phyloP scores from a whole-genome alignment of 2,797 vertebrate species.

The Amblyopsis hoosieri region DNA sequence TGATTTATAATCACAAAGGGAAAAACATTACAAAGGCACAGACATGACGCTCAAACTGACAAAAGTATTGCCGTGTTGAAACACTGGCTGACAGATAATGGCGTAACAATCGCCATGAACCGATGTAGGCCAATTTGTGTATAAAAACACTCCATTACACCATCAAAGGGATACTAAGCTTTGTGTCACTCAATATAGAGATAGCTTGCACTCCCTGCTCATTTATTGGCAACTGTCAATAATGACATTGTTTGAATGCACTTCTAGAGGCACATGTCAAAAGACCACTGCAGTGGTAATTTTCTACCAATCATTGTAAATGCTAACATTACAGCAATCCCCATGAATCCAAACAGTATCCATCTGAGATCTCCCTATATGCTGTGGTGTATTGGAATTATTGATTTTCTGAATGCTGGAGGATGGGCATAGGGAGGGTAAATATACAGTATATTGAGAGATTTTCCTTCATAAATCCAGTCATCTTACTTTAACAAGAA shows the following conservation, averaged over 20 bases:
- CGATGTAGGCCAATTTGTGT: too few relatives aligned
- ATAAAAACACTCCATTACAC: too few relatives aligned
- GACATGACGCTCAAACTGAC: too few relatives aligned
- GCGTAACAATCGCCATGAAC: too few relatives aligned
- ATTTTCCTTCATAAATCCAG: constrained; percentile 14
- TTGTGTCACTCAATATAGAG: too few relatives aligned
- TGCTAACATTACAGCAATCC: constrained; percentile 3
- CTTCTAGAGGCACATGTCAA: background rate
- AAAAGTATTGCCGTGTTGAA: too few relatives aligned
- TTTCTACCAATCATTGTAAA: constrained; percentile 30
- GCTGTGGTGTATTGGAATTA: constrained; percentile 33
- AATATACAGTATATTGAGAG: constrained; percentile 33
- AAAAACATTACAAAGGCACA: too few relatives aligned
- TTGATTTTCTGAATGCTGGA: constrained; percentile 39
- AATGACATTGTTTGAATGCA: background rate
- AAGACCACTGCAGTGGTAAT: constrained; percentile 8
- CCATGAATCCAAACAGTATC: constrained; percentile 29
- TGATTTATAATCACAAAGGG: too few relatives aligned
- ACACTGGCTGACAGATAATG: too few relatives aligned
- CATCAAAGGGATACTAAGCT: too few relatives aligned
- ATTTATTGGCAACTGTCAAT: too few relatives aligned
- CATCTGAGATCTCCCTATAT: constrained; percentile 21
- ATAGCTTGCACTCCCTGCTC: too few relatives aligned
- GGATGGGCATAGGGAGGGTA: constrained; percentile 23
- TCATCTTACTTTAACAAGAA: constrained; percentile 17